These are phyloP conservation scores for Onychostruthus taczanowskii DNA, from an alignment of 2,113 vertebrate species.

Conservation along the genomic window DNA sequence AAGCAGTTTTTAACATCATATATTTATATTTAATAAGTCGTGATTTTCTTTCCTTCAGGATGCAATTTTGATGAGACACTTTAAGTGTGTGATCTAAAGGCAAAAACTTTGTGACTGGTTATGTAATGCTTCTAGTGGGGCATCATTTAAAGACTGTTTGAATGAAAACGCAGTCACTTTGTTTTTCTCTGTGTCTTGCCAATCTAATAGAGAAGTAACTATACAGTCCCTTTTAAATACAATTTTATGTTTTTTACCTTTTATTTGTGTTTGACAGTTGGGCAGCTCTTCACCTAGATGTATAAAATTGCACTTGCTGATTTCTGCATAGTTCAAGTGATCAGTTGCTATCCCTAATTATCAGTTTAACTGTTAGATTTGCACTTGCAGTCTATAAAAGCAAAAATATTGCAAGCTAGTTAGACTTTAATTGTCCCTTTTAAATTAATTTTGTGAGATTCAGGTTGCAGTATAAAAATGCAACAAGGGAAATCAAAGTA, in stretches of 20 bases:
- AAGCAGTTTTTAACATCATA: constrained; percentile 59
- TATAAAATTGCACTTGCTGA: background rate
- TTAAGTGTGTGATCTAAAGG: constrained; percentile 64
- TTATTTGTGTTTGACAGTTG: background rate
- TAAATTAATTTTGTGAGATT: background rate
- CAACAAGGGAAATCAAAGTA: background rate
- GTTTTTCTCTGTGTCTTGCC: background rate
- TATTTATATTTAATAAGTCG: constrained; percentile 68
- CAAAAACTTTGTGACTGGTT: constrained; percentile 60
- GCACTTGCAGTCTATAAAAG: background rate
- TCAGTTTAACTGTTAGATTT: background rate
- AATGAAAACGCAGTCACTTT: constrained; percentile 5
- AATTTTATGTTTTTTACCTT: background rate
- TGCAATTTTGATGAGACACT: constrained; percentile 69
- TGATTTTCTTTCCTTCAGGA: constrained; percentile 66
- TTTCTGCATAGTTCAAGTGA: background rate
- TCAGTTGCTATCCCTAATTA: background rate
- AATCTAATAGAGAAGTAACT: background rate
- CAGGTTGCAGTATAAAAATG: background rate
- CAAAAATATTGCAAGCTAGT: background rate
- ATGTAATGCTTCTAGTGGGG: constrained; percentile 59
- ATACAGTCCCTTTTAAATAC: background rate
- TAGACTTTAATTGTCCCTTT: background rate
- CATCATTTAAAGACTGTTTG: constrained; percentile 24
- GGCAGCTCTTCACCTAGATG: background rate